phyloP scores from a whole-genome alignment of 2,888 invertebrate species.

The Octonoba sinensis region DNA sequence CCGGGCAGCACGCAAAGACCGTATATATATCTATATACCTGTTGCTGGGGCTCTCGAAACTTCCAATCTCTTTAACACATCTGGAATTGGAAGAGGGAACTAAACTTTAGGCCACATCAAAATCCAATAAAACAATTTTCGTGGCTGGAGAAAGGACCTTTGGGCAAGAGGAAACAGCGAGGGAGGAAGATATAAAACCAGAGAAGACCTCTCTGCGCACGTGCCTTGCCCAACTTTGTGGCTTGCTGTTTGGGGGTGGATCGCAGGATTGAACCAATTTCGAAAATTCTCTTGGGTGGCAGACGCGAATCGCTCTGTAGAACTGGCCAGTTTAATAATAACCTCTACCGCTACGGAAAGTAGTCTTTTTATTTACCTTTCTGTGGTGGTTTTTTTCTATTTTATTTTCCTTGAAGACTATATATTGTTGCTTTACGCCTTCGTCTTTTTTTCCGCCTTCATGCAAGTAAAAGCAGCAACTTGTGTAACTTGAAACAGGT shows the following conservation, averaged over 20 bases:
- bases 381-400: conserved; percentile 1
- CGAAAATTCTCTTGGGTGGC: conserved; percentile 27
- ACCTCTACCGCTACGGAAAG: neutral
- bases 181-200: too few relatives aligned
- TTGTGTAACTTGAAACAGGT: neutral
- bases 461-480: too few relatives aligned
- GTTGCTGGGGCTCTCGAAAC: conserved; percentile 28
- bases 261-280: conserved; percentile 23
- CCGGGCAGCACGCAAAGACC: conserved; percentile 18
- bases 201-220: conserved; percentile 2
- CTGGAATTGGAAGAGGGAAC: conserved; percentile 30
- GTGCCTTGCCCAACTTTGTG: conserved; percentile 34
- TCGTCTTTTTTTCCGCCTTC: too few relatives aligned
- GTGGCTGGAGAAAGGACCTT: conserved; percentile 1
- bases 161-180: neutral
- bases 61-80: conserved; percentile 62
- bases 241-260: conserved; percentile 15
- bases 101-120: conserved; percentile 52
- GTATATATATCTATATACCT: conserved; percentile 11
- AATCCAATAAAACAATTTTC: conserved; percentile 62
- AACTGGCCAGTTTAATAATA: conserved; percentile 57
- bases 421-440: neutral
- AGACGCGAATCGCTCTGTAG: conserved; percentile 12
- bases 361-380: conserved; percentile 6
- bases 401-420: neutral